These are phyloP conservation scores for Microcebus lehilahytsara DNA, from an alignment of 2,113 vertebrate species.

Conservation along the genomic window DNA sequence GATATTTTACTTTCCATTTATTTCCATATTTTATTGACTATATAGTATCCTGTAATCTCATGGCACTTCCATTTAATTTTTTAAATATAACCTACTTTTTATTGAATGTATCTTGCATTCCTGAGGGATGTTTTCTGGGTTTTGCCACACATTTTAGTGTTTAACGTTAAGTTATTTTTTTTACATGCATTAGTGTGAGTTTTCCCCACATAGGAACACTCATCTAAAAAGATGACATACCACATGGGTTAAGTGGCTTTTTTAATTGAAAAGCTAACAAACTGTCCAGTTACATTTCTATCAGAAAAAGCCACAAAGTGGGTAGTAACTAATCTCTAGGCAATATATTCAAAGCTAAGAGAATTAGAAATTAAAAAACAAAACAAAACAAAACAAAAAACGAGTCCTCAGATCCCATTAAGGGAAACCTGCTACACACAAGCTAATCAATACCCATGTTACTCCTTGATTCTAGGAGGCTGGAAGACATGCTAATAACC, in stretches of 20 bases:
- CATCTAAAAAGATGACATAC: constrained; percentile 67
- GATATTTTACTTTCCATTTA: constrained; percentile 18
- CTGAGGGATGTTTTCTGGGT: constrained; percentile 34
- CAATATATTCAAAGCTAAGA: background rate
- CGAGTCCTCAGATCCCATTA: background rate
- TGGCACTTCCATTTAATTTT: background rate
- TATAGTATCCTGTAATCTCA: background rate
- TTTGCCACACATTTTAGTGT: constrained; percentile 48
- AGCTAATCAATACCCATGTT: no score
- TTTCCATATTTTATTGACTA: constrained; percentile 17
- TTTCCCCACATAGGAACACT: constrained; percentile 16
- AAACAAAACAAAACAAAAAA: no score
- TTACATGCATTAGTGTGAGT: constrained; percentile 59
- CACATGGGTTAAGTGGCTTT: background rate
- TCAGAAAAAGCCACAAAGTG: no score
- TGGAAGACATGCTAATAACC: no score
- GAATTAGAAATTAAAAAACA: no score
- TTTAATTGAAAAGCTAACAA: no score
- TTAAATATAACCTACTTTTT: constrained; percentile 53
- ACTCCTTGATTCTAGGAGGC: no score
- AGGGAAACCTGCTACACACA: no score
- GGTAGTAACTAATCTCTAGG: no score
- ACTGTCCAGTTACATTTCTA: no score
- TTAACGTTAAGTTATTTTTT: constrained; percentile 60
- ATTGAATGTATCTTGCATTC: constrained; percentile 67